A percentile compares a stretch with the other conserved stretches of the same genome.
phyloP scores from a whole-genome alignment of 2,113 vertebrate genomes.

The Ptilorrhoa leucosticta region DNA sequence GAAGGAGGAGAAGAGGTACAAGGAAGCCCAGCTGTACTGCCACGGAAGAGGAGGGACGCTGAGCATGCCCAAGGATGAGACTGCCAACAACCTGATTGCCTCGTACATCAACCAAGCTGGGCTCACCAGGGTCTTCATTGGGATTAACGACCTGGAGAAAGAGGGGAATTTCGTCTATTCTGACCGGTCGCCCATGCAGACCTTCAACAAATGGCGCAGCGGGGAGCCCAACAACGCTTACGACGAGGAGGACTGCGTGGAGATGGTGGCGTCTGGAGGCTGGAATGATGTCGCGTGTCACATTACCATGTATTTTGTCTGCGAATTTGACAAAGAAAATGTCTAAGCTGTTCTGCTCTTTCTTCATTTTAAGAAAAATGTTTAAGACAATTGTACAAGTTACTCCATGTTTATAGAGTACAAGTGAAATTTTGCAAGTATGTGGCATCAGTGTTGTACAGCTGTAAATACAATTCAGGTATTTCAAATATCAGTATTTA shows the following conservation, averaged over 20 bases:
- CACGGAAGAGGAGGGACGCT: slow-evolving; percentile 89
- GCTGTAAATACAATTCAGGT: slow-evolving; percentile 66
- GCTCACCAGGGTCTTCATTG: slow-evolving; percentile 90
- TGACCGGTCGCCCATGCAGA: slow-evolving; percentile 89
- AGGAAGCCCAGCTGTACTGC: slow-evolving; percentile 89
- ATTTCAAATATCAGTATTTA: slow-evolving; percentile 62
- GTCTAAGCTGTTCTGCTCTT: slow-evolving; percentile 66
- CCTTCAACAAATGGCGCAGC: slow-evolving; percentile 92
- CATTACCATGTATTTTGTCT: slow-evolving; percentile 94
- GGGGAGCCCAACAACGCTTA: slow-evolving; percentile 95
- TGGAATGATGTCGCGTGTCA: slow-evolving; percentile 97
- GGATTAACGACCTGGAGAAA: slow-evolving; percentile 88
- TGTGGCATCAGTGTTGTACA: slow-evolving; percentile 20
- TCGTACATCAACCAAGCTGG: slow-evolving; percentile 87
- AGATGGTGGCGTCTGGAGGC: slow-evolving; percentile 90
- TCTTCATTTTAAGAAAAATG: background rate
- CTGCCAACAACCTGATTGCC: slow-evolving; percentile 84
- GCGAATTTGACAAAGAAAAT: slow-evolving; percentile 93
- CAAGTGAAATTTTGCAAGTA: background rate
- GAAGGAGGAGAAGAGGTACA: slow-evolving; percentile 91
- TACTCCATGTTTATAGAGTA: background rate
- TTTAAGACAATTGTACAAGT: background rate
- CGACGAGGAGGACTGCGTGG: slow-evolving; percentile 93
- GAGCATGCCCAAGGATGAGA: slow-evolving; percentile 94
- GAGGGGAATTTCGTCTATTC: slow-evolving; percentile 91